A percentile compares a stretch with the other conserved stretches of the same genome.
Evolutionary conservation across 2,888 invertebrate species (phyloP).

Genomic region (Mythimna pallens): DNA sequence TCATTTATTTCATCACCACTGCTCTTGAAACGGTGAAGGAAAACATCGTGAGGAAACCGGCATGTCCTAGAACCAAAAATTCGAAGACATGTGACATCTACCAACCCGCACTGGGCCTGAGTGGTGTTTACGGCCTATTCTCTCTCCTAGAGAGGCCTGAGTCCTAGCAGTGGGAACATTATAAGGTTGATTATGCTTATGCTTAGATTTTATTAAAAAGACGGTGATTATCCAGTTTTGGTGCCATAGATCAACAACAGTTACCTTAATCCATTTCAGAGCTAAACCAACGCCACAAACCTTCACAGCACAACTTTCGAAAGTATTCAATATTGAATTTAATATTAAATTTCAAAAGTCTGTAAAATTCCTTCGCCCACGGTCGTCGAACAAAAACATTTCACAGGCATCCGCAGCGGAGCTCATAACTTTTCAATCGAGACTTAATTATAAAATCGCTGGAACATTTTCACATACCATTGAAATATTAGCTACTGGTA

Average conservation of each 20-base stretch:
- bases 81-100: too few relatives aligned
- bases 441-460: slow-evolving; percentile 82
- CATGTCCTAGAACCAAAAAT: too few relatives aligned
- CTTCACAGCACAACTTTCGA: slow-evolving; percentile 7
- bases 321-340: slow-evolving; percentile 39
- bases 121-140: too few relatives aligned
- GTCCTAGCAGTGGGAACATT: too few relatives aligned
- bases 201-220: too few relatives aligned
- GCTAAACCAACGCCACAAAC: slow-evolving; percentile 9
- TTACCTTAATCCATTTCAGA: not conserved
- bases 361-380: slow-evolving; percentile 40
- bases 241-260: not conserved
- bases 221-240: too few relatives aligned
- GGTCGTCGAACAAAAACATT: slow-evolving; percentile 50
- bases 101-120: too few relatives aligned
- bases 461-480: slow-evolving; percentile 69
- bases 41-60: too few relatives aligned
- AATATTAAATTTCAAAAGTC: slow-evolving; percentile 39
- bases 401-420: slow-evolving; percentile 40
- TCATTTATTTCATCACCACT: too few relatives aligned
- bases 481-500: slow-evolving; percentile 60
- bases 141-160: too few relatives aligned
- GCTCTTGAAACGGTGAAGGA: too few relatives aligned
- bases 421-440: slow-evolving; percentile 58
- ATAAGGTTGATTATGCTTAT: too few relatives aligned